A percentile compares a stretch with the other conserved stretches of the same genome.
phyloP scores from a whole-genome alignment of 2,888 invertebrate species.

The Lissonota sp. region DNA sequence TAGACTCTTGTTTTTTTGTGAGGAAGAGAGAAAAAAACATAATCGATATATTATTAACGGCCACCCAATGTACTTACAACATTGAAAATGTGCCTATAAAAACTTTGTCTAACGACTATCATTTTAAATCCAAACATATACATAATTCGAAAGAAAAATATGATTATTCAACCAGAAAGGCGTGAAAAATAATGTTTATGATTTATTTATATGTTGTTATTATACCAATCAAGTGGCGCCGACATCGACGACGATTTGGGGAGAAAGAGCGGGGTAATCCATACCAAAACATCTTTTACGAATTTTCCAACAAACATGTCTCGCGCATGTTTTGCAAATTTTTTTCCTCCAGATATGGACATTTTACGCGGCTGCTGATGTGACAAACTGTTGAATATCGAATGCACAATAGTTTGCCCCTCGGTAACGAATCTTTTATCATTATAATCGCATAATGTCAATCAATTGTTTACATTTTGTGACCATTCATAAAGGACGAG shows the following conservation, averaged over 20 bases:
- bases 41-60: slow-evolving; percentile 70
- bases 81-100: slow-evolving; percentile 79
- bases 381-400: slow-evolving; percentile 83
- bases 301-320: slow-evolving; percentile 73
- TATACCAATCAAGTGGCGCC: slow-evolving; percentile 80
- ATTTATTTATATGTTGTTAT: slow-evolving; percentile 72
- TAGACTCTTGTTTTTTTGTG: slow-evolving; percentile 34
- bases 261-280: slow-evolving; percentile 69
- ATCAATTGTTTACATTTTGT: slow-evolving; percentile 26
- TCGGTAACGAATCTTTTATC: slow-evolving; percentile 64
- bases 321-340: slow-evolving; percentile 73
- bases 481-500: slow-evolving; percentile 47
- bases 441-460: slow-evolving; percentile 48
- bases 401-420: slow-evolving; percentile 82
- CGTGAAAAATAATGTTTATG: slow-evolving; percentile 61
- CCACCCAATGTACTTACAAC: slow-evolving; percentile 83
- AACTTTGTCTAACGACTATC: slow-evolving; percentile 31
- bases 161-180: not conserved
- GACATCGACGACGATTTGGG: slow-evolving; percentile 78
- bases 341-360: slow-evolving; percentile 75
- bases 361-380: slow-evolving; percentile 77
- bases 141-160: slow-evolving; percentile 63
- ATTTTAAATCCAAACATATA: slow-evolving; percentile 63
- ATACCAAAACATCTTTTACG: slow-evolving; percentile 77
- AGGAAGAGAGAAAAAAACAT: slow-evolving; percentile 45